phyloP scores from a whole-genome alignment of 2,888 invertebrate species.

The Formica aserva region DNA sequence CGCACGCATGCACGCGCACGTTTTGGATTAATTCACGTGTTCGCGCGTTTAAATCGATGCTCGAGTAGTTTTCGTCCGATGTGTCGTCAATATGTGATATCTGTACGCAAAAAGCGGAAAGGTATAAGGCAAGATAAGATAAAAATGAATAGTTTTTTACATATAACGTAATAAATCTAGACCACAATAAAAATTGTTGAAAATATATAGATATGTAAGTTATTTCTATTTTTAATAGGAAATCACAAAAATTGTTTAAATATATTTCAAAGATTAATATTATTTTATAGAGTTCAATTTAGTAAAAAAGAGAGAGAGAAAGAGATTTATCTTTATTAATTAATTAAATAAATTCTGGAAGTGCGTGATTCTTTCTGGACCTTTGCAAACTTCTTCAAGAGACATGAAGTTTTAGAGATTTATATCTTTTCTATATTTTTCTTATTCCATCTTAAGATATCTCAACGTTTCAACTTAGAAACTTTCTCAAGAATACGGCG shows the following conservation, averaged over 20 bases:
- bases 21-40: constrained; percentile 27
- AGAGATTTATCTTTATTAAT: not conserved
- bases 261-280: not conserved
- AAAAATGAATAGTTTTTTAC: not conserved
- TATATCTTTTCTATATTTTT: not conserved
- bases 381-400: not conserved
- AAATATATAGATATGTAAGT: not conserved
- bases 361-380: not conserved
- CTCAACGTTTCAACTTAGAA: constrained; percentile 6
- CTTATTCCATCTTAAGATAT: not conserved
- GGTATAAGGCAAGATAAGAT: not conserved
- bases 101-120: not conserved
- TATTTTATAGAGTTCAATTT: not conserved
- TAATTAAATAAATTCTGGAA: not conserved
- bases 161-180: not conserved
- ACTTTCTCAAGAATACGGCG: not conserved
- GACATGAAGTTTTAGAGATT: not conserved
- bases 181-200: not conserved
- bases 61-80: not conserved
- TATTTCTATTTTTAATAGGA: not conserved
- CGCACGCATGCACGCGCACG: constrained; percentile 31
- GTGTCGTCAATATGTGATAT: not conserved
- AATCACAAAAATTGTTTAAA: not conserved
- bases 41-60: not conserved
- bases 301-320: not conserved